Base-by-base conservation (phyloP, 2,797 vertebrate genomes). In the Crocidura indochinensis region DNA sequence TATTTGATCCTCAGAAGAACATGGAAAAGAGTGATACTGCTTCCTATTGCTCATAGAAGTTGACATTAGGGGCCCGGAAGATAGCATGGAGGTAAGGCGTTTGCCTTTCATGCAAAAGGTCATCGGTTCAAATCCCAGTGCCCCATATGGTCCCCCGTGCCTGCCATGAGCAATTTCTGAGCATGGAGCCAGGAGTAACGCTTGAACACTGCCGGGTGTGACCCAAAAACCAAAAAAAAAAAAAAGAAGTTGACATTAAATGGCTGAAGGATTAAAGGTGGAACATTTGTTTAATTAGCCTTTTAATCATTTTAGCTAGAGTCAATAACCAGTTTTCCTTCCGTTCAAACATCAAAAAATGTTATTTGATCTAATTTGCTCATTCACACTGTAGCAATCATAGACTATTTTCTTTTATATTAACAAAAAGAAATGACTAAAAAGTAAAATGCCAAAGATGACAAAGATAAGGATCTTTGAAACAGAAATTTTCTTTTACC, bases 321-420 rank as follows among this genome's bases (percentile, higher is more conserved):
- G 71, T 10, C 31, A 95, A 62, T 24, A 56, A 19, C 12, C 19
- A 38, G 11, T 11, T 2, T 27, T 69, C 26, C 60, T 83, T 65
- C 9, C 47, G 27, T 10, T 38, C 2, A 38, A 29, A 17, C 60
- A 51, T 64, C 75, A 44, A 82, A 56, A 69, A 51, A 69, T 93
- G 53, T 65, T 17, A 0, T 79, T 83, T 6, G 79, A 91, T 89
- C 47, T 87, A 53, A 76, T 93, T 19, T 89, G 9, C 11, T 76
- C 38, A 83, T 0, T 24, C 26, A 38, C 17, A 27, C 11, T 27
- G 10, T 84, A 10, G 26, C 6, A 75, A 56, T 65, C 68, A 74
- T 84, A 24, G 65, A 4, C 11, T 22, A 27, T 73, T 38, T 51
- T 56, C 47, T 79, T 82, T 87, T 15, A 4, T 92, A 24, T n/a